phyloP scores from a whole-genome alignment of 2,113 vertebrate species.

The Anoura caudifer region DNA sequence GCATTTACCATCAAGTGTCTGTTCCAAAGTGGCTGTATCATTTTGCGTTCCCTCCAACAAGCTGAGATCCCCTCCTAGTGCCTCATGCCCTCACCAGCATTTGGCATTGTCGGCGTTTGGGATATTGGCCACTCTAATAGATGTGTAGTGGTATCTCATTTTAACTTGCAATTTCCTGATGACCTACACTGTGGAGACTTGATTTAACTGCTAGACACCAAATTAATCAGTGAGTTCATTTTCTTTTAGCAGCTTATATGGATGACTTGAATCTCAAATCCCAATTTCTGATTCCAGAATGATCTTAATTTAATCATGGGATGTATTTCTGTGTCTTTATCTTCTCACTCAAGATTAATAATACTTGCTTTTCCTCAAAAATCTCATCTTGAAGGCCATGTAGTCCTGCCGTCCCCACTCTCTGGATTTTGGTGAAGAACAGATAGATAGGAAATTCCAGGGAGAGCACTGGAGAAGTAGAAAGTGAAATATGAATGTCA shows the following conservation, averaged over 20 bases:
- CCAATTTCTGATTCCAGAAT: background rate
- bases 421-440: background rate
- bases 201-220: background rate
- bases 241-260: background rate
- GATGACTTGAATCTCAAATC: background rate
- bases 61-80: too few relatives aligned
- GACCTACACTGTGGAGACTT: background rate
- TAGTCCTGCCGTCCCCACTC: background rate
- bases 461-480: background rate
- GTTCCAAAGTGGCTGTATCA: background rate
- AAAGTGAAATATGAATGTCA: background rate
- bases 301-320: background rate
- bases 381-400: background rate
- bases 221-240: background rate
- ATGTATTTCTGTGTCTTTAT: background rate
- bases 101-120: background rate
- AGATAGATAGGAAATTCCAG: background rate
- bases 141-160: background rate
- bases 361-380: constrained; percentile 29
- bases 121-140: background rate
- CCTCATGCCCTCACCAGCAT: background rate
- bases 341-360: background rate
- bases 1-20: background rate
- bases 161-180: background rate
- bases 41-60: background rate